Evolutionary conservation across 2,113 vertebrate species (phyloP).

Genomic region (Falcunculus frontatus): DNA sequence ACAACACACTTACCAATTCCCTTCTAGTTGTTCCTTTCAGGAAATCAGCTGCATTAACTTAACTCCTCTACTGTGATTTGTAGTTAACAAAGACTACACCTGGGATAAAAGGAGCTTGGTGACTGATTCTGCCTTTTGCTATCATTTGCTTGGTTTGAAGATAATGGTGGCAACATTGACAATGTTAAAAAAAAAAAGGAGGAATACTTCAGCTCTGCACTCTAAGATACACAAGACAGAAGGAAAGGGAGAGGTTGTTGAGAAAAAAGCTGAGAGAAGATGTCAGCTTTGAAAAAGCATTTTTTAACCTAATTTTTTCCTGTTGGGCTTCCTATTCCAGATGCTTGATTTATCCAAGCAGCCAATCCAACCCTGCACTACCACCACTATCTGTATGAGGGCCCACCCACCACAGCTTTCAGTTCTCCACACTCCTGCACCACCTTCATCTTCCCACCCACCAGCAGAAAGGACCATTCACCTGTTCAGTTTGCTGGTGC

Average conservation of each 20-base stretch:
- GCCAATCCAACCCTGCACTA: not conserved
- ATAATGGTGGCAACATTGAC: not conserved
- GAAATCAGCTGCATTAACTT: not conserved
- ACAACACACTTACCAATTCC: not conserved
- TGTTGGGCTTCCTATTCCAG: not conserved
- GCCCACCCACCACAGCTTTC: rapidly evolving
- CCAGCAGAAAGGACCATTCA: not conserved
- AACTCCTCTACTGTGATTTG: not conserved
- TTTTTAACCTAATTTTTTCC: not conserved
- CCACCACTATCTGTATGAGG: rapidly evolving
- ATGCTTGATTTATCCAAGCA: not conserved
- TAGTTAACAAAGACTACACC: not conserved
- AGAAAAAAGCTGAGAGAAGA: not conserved
- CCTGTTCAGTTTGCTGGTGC: not conserved
- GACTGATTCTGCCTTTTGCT: not conserved
- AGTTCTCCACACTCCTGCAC: not conserved
- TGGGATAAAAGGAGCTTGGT: not conserved
- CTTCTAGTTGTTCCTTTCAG: not conserved
- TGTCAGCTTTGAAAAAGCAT: not conserved
- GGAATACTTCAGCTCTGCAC: not conserved
- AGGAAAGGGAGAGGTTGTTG: not conserved
- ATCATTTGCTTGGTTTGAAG: not conserved
- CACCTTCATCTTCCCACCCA: not conserved
- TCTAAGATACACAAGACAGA: not conserved
- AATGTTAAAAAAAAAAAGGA: not conserved